Evolutionary conservation across 2,888 invertebrate genomes (phyloP).

Genomic region (Cyclophora albipunctata): DNA sequence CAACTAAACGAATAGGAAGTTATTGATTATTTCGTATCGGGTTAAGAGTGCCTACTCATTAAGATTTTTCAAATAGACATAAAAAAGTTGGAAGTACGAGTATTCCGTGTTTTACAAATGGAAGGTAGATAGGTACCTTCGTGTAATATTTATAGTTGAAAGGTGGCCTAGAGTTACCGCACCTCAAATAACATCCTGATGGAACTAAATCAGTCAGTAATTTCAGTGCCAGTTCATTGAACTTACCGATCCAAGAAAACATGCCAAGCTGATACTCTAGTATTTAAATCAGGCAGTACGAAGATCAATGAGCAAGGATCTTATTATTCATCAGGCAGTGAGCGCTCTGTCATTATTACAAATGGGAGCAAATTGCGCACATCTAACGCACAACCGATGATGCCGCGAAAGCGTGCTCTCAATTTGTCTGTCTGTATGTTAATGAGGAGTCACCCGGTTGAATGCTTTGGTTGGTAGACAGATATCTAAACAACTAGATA

Average conservation of each 20-base stretch:
- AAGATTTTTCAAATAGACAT: too few relatives aligned
- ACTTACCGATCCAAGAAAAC: not conserved
- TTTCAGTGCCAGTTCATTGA: not conserved
- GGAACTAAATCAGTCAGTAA: not conserved
- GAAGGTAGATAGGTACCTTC: not conserved
- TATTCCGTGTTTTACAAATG: not conserved
- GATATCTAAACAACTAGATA: too few relatives aligned
- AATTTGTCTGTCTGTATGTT: slow-evolving; percentile 49
- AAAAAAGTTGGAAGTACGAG: not conserved
- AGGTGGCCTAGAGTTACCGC: not conserved
- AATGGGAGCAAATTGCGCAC: slow-evolving; percentile 72
- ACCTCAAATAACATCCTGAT: not conserved
- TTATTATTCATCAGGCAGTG: slow-evolving; percentile 67
- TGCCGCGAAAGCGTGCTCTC: slow-evolving; percentile 54
- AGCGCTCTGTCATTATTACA: slow-evolving; percentile 70
- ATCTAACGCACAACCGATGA: slow-evolving; percentile 63
- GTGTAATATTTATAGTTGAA: not conserved
- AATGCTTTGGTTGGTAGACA: not conserved
- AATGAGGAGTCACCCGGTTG: slow-evolving; percentile 28
- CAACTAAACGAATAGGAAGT: too few relatives aligned
- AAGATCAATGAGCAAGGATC: slow-evolving; percentile 59
- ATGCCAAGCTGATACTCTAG: slow-evolving; percentile 7
- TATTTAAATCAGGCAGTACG: slow-evolving; percentile 20
- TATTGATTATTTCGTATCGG: too few relatives aligned
- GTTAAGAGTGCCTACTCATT: too few relatives aligned